Conservation (phyloP, 2,113 vertebrate genomes). For the Catharus bicknelli region DNA sequence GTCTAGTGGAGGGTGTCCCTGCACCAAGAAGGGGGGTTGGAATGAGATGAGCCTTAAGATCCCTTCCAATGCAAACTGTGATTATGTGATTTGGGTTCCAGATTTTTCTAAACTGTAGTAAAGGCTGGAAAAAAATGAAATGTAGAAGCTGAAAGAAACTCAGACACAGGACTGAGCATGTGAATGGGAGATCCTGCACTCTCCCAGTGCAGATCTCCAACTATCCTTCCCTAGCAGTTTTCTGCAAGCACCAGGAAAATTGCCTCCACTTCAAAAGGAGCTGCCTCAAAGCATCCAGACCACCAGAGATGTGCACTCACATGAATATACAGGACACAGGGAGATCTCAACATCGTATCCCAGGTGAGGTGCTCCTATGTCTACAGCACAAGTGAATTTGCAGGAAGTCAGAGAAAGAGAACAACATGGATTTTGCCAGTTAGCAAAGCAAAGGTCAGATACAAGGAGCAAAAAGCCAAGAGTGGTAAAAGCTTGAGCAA, state of each 20-base stretch:
- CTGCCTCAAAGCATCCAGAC: background rate
- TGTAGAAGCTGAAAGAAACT: background rate
- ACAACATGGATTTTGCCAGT: background rate
- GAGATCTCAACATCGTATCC: background rate
- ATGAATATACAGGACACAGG: background rate
- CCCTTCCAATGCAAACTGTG: background rate
- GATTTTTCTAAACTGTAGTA: background rate
- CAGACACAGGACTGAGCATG: fast-evolving
- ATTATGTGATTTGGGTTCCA: background rate
- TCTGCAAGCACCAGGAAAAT: background rate
- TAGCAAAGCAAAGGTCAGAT: background rate
- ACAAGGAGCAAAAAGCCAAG: background rate
- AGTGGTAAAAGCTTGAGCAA: background rate
- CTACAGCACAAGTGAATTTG: background rate
- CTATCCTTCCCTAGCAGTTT: background rate
- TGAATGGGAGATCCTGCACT: fast-evolving
- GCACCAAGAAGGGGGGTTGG: background rate
- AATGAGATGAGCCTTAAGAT: background rate
- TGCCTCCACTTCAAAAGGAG: constrained; percentile 18
- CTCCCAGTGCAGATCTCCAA: background rate
- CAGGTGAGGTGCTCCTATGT: background rate
- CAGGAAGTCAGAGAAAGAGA: background rate
- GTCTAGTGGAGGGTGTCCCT: background rate
- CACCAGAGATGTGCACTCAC: background rate
- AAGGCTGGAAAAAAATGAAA: background rate